A percentile compares a stretch with the other conserved stretches of the same genome.
Conservation (phyloP, 2,113 vertebrate species). For the Chaetops frenatus region DNA sequence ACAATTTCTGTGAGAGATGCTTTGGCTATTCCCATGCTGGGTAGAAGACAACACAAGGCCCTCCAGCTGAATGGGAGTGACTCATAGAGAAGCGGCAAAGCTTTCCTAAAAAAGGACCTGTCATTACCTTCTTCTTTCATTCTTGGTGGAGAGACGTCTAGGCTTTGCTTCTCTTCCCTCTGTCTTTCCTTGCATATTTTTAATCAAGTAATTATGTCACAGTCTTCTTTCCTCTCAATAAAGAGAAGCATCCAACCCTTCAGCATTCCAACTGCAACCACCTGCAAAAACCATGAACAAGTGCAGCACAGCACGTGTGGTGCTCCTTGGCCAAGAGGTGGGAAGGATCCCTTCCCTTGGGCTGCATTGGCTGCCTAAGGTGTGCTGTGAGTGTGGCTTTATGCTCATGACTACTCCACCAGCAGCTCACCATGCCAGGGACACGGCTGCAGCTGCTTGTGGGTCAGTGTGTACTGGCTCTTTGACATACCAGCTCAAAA, state of each 20-base stretch:
- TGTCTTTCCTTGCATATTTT: background rate
- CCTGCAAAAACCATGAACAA: background rate
- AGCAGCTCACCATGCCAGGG: background rate
- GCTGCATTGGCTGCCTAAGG: rapidly evolving
- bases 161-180: background rate
- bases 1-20: background rate
- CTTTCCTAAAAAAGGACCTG: background rate
- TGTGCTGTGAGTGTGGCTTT: background rate
- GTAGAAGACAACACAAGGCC: background rate
- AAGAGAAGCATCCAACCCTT: background rate
- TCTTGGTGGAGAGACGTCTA: background rate
- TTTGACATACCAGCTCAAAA: background rate
- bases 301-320: background rate
- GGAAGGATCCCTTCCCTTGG: background rate
- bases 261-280: background rate
- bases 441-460: background rate
- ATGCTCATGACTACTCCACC: rapidly evolving
- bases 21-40: background rate
- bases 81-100: background rate
- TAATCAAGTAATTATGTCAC: background rate
- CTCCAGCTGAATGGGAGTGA: background rate
- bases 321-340: background rate
- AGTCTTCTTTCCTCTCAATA: background rate
- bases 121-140: background rate
- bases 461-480: background rate